Base-by-base conservation (phyloP, 2,113 vertebrate species). In the Oreocharis arfaki region DNA sequence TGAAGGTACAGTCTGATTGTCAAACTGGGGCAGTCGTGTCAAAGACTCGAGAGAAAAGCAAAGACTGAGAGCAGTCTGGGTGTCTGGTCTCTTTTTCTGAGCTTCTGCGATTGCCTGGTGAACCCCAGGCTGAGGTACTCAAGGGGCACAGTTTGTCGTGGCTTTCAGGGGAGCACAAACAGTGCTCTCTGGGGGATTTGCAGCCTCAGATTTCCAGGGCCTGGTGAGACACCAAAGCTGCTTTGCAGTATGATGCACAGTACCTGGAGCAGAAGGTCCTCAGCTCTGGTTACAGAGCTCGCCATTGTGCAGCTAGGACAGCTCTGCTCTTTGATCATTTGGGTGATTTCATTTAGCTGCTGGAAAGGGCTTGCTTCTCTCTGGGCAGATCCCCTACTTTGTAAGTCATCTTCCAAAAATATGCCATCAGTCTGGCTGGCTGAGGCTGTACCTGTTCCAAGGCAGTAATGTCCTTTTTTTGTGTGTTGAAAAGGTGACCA, bases 331-430 rank as follows among this genome's bases (percentile, higher is more conserved):
- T 86, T 57, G 46, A 49, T 47, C n/a, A 15, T 26, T n/a, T 70
- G 24, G 11, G 19, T 27, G 50, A 65, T 77, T 92, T 81, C 19
- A 23, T 91, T 42, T 69, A 21, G 37, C 53, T 50, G 46, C 49
- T 85, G 52, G 47, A 74, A 84, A 80, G 65, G 37, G 14, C 16
- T 93, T 67, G 39, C 47, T 74, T 93, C 65, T 95, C 42, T 55
- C 39, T 42, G 22, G 65, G 33, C 23, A 70, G 20, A 70, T 71
- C 33, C 47, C 16, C 65, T 73, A 12, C 33, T 42, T 44, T 6
- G 2, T 35, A 80, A 55, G 56, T 49, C 52, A 63, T 24, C 56
- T 83, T 80, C 33, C 63, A 64, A 80, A 87, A 85, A 49, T 33
- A 42, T 91, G 27, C 57, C 3, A 1, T 60, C 37, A 59, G 32